A percentile compares a stretch with the other conserved stretches of the same genome.
These are phyloP conservation scores for Aleiodes testaceus DNA, from an alignment of 2,888 invertebrate species.

Conservation along the genomic window DNA sequence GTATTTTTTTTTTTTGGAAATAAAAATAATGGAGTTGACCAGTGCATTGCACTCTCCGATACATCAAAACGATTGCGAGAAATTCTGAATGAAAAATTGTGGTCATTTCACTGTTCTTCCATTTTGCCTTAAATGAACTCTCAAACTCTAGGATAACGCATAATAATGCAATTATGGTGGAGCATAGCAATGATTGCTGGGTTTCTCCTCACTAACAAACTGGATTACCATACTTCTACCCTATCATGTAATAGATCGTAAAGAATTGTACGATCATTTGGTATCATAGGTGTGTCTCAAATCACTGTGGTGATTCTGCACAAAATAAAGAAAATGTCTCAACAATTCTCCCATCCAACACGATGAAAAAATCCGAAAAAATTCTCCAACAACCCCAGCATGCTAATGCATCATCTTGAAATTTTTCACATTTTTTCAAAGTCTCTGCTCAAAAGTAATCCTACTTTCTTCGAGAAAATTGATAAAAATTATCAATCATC, in stretches of 20 bases:
- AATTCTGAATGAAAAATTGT: not conserved
- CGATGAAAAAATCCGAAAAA: no score
- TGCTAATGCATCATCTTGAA: no score
- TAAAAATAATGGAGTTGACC: slow-evolving; percentile 6
- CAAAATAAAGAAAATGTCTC: not conserved
- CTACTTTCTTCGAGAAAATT: no score
- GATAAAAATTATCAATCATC: not conserved
- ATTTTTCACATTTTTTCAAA: no score
- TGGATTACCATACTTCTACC: slow-evolving; percentile 44
- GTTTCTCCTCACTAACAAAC: slow-evolving; percentile 47
- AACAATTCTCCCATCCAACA: not conserved
- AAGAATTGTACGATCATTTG: slow-evolving; percentile 38
- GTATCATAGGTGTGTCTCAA: slow-evolving; percentile 44
- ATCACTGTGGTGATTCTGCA: slow-evolving; percentile 7
- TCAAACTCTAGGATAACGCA: slow-evolving; percentile 25
- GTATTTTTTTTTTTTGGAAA: not conserved
- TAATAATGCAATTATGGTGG: slow-evolving; percentile 46
- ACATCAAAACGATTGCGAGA: not conserved
- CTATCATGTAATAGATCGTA: slow-evolving; percentile 44
- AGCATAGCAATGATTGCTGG: slow-evolving; percentile 44
- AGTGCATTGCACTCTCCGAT: slow-evolving; percentile 6
- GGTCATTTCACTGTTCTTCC: not conserved
- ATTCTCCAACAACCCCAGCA: no score
- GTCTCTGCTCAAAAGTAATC: no score
- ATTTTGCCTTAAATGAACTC: slow-evolving; percentile 6